Percentiles rank a stretch among this genome's conserved stretches.
Evolutionary conservation across 1,140 invertebrate species (phyloP).

Genomic region (Ericerus pela): DNA sequence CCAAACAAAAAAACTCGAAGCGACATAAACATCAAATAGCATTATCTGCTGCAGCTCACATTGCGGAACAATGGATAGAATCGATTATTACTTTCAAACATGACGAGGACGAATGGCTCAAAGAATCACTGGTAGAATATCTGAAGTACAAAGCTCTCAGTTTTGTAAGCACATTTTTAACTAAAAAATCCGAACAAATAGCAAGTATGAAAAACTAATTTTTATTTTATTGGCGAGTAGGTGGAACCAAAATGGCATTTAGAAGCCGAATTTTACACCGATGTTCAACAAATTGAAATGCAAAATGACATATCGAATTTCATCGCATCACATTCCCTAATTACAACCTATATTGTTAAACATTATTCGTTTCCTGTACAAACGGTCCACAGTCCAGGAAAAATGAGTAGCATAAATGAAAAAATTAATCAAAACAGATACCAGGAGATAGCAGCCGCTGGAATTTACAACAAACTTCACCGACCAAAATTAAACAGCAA

Average conservation of each 20-base stretch:
- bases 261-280: background rate
- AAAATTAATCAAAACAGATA: too few relatives aligned
- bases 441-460: too few relatives aligned
- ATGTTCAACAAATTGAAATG: conserved; percentile 2
- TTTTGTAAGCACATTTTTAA: background rate
- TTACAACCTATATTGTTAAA: too few relatives aligned
- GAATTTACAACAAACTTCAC: too few relatives aligned
- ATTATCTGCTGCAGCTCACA: background rate
- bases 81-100: background rate
- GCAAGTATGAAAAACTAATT: background rate
- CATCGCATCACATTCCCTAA: too few relatives aligned
- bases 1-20: too few relatives aligned
- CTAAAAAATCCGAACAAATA: background rate
- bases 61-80: conserved; percentile 3
- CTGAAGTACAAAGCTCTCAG: background rate
- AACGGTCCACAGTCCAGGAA: too few relatives aligned
- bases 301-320: background rate
- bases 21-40: background rate
- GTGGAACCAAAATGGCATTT: background rate
- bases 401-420: too few relatives aligned
- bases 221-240: background rate
- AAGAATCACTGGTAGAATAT: background rate
- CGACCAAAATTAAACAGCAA: too few relatives aligned
- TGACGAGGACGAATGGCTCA: background rate
- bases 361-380: too few relatives aligned